Conservation (phyloP, 2,888 invertebrate genomes). For the Ceramica pisi region DNA sequence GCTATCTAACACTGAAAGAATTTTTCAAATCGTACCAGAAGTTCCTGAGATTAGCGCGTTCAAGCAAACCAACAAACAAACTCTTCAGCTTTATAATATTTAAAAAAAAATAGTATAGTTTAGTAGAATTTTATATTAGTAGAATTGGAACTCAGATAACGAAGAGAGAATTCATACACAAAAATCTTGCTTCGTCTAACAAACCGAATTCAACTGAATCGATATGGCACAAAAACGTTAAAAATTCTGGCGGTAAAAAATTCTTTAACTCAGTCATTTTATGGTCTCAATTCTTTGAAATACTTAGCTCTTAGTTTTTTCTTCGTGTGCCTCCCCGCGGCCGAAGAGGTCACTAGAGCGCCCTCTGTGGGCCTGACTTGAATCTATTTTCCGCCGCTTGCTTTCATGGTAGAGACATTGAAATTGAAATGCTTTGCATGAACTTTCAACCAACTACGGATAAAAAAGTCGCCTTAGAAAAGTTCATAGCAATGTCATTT, state of each 20-base stretch:
- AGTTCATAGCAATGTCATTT: no score
- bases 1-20: no score
- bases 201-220: not conserved
- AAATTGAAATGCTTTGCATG: conserved; percentile 1
- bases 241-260: not conserved
- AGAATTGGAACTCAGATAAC: not conserved
- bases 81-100: no score
- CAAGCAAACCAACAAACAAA: no score
- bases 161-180: not conserved
- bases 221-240: not conserved
- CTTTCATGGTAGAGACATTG: conserved; percentile 12
- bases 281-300: not conserved
- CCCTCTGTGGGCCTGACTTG: conserved; percentile 27
- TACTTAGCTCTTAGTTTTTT: conserved; percentile 3
- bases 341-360: not conserved
- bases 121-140: no score
- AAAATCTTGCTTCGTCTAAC: not conserved
- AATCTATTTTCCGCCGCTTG: conserved; percentile 13
- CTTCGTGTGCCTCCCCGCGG: not conserved
- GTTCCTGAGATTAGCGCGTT: no score
- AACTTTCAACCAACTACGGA: not conserved
- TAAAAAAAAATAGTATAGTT: no score
- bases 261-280: not conserved
- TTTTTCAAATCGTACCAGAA: no score
- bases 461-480: no score